Percentiles rank a stretch among this genome's conserved stretches.
Evolutionary conservation across 2,797 vertebrate genomes (phyloP).

Genomic region (Cyprinella venusta): DNA sequence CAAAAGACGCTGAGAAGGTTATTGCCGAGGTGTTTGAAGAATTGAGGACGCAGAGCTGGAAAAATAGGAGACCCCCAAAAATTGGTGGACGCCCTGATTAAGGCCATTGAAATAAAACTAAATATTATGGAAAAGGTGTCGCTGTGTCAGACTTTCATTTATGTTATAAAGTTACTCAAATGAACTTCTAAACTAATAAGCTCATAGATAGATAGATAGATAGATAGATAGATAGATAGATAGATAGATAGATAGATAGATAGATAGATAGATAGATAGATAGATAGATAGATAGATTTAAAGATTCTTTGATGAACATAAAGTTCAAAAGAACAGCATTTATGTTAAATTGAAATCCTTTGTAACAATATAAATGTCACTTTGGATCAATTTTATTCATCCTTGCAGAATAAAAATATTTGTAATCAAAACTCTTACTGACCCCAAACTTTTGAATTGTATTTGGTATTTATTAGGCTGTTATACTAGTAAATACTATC

Average conservation of each 20-base stretch:
- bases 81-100: background rate
- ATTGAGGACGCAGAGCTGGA: background rate
- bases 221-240: too few species aligned
- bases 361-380: too few species aligned
- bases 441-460: background rate
- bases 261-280: too few species aligned
- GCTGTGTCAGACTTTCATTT: background rate
- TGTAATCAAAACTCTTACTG: background rate
- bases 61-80: constrained; percentile 1
- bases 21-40: constrained; percentile 22
- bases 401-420: too few species aligned
- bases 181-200: background rate
- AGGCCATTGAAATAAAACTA: background rate
- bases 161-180: background rate
- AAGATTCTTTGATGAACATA: too few species aligned
- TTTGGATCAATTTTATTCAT: too few species aligned
- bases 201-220: background rate
- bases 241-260: too few species aligned
- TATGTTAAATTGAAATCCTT: too few species aligned
- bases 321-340: too few species aligned
- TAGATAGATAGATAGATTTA: too few species aligned
- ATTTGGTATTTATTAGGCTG: background rate
- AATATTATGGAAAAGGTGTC: background rate
- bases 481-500: background rate
- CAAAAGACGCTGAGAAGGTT: constrained; percentile 30